These are phyloP conservation scores for Sebastes steindachneri DNA, from an alignment of 2,797 vertebrate species.

Conservation along the genomic window DNA sequence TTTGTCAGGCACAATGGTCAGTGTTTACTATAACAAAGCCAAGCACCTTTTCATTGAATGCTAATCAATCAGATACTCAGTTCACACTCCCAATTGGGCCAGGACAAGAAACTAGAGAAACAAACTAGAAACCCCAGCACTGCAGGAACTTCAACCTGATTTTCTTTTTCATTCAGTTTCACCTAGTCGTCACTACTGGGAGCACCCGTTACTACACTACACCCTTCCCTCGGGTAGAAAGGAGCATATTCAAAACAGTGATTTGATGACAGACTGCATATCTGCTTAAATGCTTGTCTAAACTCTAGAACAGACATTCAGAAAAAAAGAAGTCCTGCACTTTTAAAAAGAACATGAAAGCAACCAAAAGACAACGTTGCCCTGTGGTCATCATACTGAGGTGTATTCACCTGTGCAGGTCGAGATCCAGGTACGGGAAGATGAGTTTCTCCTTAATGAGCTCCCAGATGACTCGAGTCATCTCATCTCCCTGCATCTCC, in stretches of 20 bases:
- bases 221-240: too few species aligned
- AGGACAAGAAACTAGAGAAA: too few species aligned
- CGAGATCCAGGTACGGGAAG: slow-evolving; percentile 93
- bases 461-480: slow-evolving; percentile 99
- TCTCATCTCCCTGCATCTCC: slow-evolving; percentile 99
- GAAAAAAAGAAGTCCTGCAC: too few species aligned
- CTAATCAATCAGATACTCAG: neutral
- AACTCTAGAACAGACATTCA: neutral
- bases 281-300: neutral
- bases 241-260: neutral
- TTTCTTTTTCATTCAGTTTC: neutral
- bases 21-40: too few species aligned
- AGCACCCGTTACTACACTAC: neutral
- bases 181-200: neutral
- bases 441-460: slow-evolving; percentile 98
- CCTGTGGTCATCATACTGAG: neutral
- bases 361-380: neutral
- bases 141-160: neutral
- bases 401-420: slow-evolving; percentile 91
- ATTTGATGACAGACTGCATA: neutral
- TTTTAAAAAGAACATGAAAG: too few species aligned
- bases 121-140: slow-evolving; percentile 18
- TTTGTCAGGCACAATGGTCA: neutral
- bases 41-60: too few species aligned
- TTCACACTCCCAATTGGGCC: neutral